Conservation (phyloP, 2,797 vertebrate species). For the Eulemur coronatus region DNA sequence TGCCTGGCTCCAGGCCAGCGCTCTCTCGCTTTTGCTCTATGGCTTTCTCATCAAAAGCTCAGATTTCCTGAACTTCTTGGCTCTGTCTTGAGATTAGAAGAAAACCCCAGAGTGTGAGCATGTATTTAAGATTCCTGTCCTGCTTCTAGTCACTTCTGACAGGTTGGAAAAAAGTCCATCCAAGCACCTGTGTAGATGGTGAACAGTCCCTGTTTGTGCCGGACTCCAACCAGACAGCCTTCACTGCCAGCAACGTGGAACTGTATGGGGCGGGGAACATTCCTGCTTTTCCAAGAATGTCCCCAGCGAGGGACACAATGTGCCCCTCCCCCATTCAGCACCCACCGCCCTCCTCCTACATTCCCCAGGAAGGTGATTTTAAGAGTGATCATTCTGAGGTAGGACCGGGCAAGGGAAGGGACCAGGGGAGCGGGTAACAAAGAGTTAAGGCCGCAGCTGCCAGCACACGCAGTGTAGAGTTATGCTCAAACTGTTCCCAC, state of each 20-base stretch:
- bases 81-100: neutral
- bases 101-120: neutral
- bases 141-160: neutral
- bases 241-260: neutral
- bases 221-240: neutral
- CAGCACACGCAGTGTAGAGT: conserved; percentile 79
- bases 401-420: neutral
- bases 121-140: neutral
- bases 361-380: neutral
- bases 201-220: neutral
- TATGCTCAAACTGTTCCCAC: conserved; percentile 85
- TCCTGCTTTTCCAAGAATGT: neutral
- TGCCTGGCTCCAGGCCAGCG: neutral
- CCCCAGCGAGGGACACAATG: accelerated
- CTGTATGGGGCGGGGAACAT: accelerated
- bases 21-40: accelerated
- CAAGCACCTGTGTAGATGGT: neutral
- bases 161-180: neutral
- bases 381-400: neutral
- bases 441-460: conserved; percentile 85
- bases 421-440: conserved; percentile 68
- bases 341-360: accelerated
- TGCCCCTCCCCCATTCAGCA: accelerated
- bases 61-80: neutral
- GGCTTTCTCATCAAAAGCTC: neutral